Evolutionary conservation across 1,140 invertebrate species (phyloP).

Genomic region (Chionoecetes opilio): DNA sequence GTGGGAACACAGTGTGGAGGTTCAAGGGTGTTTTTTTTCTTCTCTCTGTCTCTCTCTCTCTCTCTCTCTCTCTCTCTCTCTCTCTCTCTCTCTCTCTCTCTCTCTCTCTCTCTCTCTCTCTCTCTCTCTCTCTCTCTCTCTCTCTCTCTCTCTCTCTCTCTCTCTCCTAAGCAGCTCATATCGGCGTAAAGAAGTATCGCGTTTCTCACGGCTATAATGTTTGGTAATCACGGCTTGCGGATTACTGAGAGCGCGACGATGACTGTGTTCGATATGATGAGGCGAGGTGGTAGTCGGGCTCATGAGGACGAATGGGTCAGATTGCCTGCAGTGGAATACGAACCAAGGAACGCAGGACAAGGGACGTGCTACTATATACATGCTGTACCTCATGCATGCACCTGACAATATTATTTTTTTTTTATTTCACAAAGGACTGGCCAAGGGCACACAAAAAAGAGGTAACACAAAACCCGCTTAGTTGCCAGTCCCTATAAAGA

Average conservation of each 20-base stretch:
- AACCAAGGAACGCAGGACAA: no score
- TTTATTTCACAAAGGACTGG: no score
- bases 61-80: slow-evolving; percentile 56
- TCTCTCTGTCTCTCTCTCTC: neutral
- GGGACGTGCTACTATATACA: no score
- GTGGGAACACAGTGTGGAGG: no score
- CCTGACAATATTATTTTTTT: no score
- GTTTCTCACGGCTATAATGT: slow-evolving; percentile 27
- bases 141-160: slow-evolving; percentile 49
- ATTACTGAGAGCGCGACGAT: slow-evolving; percentile 3
- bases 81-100: slow-evolving; percentile 60
- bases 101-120: slow-evolving; percentile 54
- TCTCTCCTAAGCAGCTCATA: slow-evolving; percentile 32
- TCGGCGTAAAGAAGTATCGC: neutral
- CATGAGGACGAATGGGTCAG: neutral
- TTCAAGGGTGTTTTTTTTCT: no score
- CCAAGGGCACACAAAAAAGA: no score
- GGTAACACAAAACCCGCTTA: no score
- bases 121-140: slow-evolving; percentile 35
- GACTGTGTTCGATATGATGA: slow-evolving; percentile 33
- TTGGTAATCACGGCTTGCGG: neutral
- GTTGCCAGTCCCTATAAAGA: no score
- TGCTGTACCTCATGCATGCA: no score
- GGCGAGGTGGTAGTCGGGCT: slow-evolving; percentile 15
- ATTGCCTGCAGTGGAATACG: neutral